Base-by-base conservation (phyloP, 2,888 invertebrate species). In the Dynastes grantii region DNA sequence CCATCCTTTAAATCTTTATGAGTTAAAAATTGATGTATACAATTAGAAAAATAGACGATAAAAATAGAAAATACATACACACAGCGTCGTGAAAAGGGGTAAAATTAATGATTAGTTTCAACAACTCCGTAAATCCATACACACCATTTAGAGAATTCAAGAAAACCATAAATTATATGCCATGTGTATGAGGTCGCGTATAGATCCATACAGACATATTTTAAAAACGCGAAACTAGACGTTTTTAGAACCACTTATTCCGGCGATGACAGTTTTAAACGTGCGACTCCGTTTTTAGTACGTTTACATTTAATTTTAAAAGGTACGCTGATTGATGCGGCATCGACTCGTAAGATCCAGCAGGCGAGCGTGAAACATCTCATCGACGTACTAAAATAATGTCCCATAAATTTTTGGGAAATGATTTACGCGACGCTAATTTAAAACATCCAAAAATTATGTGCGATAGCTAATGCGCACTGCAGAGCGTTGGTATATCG, bases 241-340 rank as follows among this genome's bases (percentile, higher is more conserved):
- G 78, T 67, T 81, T 83, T 84, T 84, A 83, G 83, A 84, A 81
- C 80, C 84, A 84, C 84, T 84, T 82, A 83, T 78, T 80, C 76
- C 64, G 29, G 61, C 79, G 84, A 73, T 83, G 84, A 84, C 80
- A 76, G 80, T 68, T 76, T 75, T 77, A 80, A 27, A 80, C 78
- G 61, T 80, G 77, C 76, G 76, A 81, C 55, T 11, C 45, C 61
- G 77, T 80, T 81, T 80, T 81, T 68, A 78, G 75, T 76, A 80
- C 71, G 81, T 82, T 83, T 83, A 83, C 83, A 82, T 84, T 83
- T 83, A 82, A 81, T 80, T 83, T 82, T 82, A 82, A 84, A 80
- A 83, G 82, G 78, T 55, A 37, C 64, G 79, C 79, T 81, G 83
- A 83, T 71, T 77, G 81, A 83, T 9, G 40, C 58, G 5, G 70